Conservation (phyloP, 2,113 vertebrate species). For the Phyllopteryx taeniolatus region DNA sequence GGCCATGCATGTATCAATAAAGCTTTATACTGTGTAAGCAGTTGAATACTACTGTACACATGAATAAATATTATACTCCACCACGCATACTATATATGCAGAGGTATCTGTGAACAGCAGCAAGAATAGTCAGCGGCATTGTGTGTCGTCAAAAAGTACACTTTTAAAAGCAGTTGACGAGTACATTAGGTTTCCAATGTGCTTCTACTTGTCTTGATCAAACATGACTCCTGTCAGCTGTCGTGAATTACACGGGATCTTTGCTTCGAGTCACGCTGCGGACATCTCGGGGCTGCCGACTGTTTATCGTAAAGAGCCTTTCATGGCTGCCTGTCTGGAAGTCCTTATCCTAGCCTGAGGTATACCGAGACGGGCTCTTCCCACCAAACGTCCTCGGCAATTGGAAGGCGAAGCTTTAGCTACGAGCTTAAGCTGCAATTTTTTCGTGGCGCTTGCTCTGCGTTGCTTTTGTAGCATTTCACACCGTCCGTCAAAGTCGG, state of each 20-base stretch:
- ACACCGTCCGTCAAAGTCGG: neutral
- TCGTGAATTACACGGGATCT: constrained; percentile 10
- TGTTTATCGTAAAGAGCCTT: constrained; percentile 25
- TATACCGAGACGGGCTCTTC: constrained; percentile 17
- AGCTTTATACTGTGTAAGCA: too few species aligned
- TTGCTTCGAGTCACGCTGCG: constrained; percentile 25
- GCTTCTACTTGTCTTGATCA: constrained; percentile 1
- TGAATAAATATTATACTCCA: too few species aligned
- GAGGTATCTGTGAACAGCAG: too few species aligned
- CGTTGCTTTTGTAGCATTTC: constrained; percentile 1
- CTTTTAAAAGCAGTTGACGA: too few species aligned
- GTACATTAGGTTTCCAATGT: neutral
- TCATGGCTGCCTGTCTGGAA: constrained; percentile 28
- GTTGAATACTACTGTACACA: too few species aligned
- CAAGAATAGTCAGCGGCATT: too few species aligned
- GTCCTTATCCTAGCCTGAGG: constrained; percentile 35
- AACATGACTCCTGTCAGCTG: constrained; percentile 19
- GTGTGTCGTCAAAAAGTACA: too few species aligned
- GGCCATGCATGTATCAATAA: too few species aligned
- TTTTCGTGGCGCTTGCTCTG: neutral
- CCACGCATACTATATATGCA: too few species aligned
- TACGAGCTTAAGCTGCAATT: neutral
- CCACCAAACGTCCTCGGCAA: constrained; percentile 9
- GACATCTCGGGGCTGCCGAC: constrained; percentile 18
- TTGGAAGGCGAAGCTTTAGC: neutral